Conservation (phyloP, 1,140 invertebrate genomes). For the Subanguina moxae region DNA sequence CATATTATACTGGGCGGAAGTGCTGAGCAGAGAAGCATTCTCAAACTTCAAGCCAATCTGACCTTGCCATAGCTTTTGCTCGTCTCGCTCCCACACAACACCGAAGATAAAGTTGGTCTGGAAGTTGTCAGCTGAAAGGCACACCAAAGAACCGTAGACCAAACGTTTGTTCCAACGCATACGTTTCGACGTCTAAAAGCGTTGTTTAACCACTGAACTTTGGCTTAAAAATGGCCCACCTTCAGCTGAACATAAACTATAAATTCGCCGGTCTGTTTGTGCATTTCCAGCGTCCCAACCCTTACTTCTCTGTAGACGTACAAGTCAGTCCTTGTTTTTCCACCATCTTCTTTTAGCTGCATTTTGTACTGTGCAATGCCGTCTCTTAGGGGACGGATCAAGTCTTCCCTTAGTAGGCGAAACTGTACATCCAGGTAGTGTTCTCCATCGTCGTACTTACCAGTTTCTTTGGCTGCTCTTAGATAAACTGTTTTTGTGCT, state of each 20-base stretch:
- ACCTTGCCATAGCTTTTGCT: slow-evolving; percentile 60
- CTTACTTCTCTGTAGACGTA: slow-evolving; percentile 17
- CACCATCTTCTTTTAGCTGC: slow-evolving; percentile 5
- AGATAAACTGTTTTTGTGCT: slow-evolving; percentile 56
- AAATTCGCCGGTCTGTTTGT: slow-evolving; percentile 20
- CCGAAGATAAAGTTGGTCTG: slow-evolving; percentile 67
- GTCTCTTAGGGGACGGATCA: slow-evolving; percentile 58
- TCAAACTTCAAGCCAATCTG: slow-evolving; percentile 63
- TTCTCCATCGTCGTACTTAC: slow-evolving; percentile 66
- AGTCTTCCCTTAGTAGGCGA: slow-evolving; percentile 71
- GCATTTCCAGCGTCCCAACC: slow-evolving; percentile 7
- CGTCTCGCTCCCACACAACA: slow-evolving; percentile 66
- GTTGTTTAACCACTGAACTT: not conserved
- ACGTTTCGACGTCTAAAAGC: not conserved
- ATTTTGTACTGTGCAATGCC: slow-evolving; percentile 56
- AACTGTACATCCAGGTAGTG: slow-evolving; percentile 77
- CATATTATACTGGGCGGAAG: slow-evolving; percentile 52
- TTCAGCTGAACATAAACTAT: slow-evolving; percentile 11
- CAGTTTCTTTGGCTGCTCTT: slow-evolving; percentile 66
- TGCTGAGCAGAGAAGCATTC: slow-evolving; percentile 26
- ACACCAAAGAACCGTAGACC: slow-evolving; percentile 71
- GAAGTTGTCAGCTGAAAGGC: slow-evolving; percentile 70
- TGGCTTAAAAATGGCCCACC: not conserved
- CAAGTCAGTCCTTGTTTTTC: slow-evolving; percentile 2
- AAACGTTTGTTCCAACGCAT: slow-evolving; percentile 63